A percentile compares a stretch with the other conserved stretches of the same genome.
phyloP scores from a whole-genome alignment of 2,888 invertebrate species.

The Selenia dentaria region DNA sequence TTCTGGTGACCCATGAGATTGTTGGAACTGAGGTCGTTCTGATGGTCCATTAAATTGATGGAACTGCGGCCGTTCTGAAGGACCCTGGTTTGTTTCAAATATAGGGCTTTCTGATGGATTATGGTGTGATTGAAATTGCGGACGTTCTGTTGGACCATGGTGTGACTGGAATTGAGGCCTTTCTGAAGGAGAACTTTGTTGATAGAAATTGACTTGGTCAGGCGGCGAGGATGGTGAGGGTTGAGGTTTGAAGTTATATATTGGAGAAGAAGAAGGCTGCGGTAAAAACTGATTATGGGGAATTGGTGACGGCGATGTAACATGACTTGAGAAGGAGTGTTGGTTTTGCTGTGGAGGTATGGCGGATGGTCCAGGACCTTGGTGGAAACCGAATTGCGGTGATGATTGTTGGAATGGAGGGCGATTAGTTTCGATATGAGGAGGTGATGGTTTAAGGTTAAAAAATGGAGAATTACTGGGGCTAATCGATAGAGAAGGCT shows the following conservation, averaged over 20 bases:
- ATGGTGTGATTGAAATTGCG: conserved; percentile 35
- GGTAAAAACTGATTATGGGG: conserved; percentile 69
- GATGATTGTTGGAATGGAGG: conserved; percentile 69
- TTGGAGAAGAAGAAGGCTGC: conserved; percentile 67
- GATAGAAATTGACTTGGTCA: conserved; percentile 48
- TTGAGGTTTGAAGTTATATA: conserved; percentile 71
- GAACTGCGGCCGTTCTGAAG: conserved; percentile 55
- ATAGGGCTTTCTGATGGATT: conserved; percentile 59
- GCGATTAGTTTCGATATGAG: conserved; percentile 69
- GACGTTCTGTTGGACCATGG: conserved; percentile 57
- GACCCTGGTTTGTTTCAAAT: conserved; percentile 39
- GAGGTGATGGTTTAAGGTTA: conserved; percentile 76
- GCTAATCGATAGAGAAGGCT: conserved; percentile 59
- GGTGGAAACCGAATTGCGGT: conserved; percentile 76
- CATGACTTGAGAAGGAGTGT: conserved; percentile 53
- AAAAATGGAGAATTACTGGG: conserved; percentile 71
- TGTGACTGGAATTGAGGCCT: conserved; percentile 50
- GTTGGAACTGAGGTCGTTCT: conserved; percentile 27
- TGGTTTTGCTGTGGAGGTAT: conserved; percentile 53
- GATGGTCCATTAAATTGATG: conserved; percentile 53
- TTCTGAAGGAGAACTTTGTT: conserved; percentile 57
- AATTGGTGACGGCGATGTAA: conserved; percentile 59
- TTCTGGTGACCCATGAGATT: conserved; percentile 50
- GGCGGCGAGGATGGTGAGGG: conserved; percentile 56
- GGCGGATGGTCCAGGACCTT: conserved; percentile 64